phyloP scores from a whole-genome alignment of 2,888 invertebrate genomes.

The Augochlorella aurata region DNA sequence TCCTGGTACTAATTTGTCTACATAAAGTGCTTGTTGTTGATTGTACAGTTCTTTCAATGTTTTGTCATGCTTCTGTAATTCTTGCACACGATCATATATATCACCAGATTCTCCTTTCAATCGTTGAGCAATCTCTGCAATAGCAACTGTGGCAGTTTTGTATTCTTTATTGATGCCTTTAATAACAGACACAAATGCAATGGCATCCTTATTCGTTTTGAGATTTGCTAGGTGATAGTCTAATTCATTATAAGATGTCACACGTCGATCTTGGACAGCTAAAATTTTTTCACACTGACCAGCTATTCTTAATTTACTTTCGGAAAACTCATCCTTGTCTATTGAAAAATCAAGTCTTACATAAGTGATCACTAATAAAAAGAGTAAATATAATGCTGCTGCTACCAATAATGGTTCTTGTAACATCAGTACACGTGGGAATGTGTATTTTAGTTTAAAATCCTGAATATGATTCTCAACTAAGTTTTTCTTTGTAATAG shows the following conservation, averaged over 20 bases:
- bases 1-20: slow-evolving; percentile 86
- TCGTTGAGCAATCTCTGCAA: slow-evolving; percentile 84
- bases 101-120: slow-evolving; percentile 85
- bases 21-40: slow-evolving; percentile 83
- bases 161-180: slow-evolving; percentile 85
- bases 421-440: slow-evolving; percentile 92
- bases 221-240: slow-evolving; percentile 85
- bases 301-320: slow-evolving; percentile 81
- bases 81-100: slow-evolving; percentile 84
- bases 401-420: slow-evolving; percentile 96
- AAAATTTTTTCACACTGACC: slow-evolving; percentile 84
- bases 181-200: slow-evolving; percentile 81
- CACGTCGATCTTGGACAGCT: slow-evolving; percentile 84
- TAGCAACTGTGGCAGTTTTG: slow-evolving; percentile 83
- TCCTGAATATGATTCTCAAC: slow-evolving; percentile 98
- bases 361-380: slow-evolving; percentile 95
- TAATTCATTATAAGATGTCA: slow-evolving; percentile 84
- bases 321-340: slow-evolving; percentile 86
- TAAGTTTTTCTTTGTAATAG: slow-evolving; percentile 91
- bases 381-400: slow-evolving; percentile 93
- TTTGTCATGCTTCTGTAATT: slow-evolving; percentile 85
- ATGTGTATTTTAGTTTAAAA: slow-evolving; percentile 94
- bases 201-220: slow-evolving; percentile 85
- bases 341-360: slow-evolving; percentile 98
- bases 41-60: slow-evolving; percentile 81